Percentiles rank a stretch among this genome's conserved stretches.
Evolutionary conservation across 2,888 invertebrate genomes (phyloP).

Genomic region (Protodeltote pygarga): DNA sequence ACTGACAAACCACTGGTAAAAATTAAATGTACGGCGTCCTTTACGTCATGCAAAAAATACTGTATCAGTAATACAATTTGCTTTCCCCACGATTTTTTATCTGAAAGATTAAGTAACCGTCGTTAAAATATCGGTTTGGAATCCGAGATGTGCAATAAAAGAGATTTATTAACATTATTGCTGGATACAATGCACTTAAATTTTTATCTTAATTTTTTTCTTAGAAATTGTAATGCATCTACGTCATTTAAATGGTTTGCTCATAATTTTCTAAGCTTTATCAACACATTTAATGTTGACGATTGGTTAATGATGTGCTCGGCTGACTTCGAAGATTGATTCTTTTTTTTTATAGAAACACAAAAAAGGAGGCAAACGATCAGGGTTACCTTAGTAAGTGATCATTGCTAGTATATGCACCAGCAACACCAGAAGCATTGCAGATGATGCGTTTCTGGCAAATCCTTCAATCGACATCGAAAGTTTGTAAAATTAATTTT

Average conservation of each 20-base stretch:
- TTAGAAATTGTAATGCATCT: constrained; percentile 18
- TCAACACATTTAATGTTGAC: constrained; percentile 35
- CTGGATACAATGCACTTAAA: constrained; percentile 28
- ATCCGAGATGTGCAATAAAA: constrained; percentile 55
- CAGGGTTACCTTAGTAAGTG: too few relatives aligned
- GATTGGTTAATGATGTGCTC: constrained; percentile 43
- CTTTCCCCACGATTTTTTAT: constrained; percentile 48
- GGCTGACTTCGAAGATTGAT: constrained; percentile 30
- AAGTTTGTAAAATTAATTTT: constrained; percentile 37
- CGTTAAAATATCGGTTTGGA: constrained; percentile 37
- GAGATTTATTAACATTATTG: constrained; percentile 55
- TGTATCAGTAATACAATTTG: constrained; percentile 28
- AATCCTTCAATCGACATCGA: constrained; percentile 35
- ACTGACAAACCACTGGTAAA: too few relatives aligned
- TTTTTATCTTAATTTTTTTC: constrained; percentile 18
- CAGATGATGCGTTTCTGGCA: too few relatives aligned
- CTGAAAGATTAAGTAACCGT: constrained; percentile 54
- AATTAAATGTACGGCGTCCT: too few relatives aligned
- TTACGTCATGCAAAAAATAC: constrained; percentile 39
- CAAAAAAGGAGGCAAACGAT: too few relatives aligned
- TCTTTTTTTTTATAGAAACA: constrained; percentile 39
- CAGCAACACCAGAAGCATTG: too few relatives aligned
- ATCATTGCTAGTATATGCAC: too few relatives aligned
- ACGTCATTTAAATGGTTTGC: constrained; percentile 36
- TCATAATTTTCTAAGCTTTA: constrained; percentile 37